These are phyloP conservation scores for Salvator merianae DNA, from an alignment of 2,113 vertebrate species.

Conservation along the genomic window DNA sequence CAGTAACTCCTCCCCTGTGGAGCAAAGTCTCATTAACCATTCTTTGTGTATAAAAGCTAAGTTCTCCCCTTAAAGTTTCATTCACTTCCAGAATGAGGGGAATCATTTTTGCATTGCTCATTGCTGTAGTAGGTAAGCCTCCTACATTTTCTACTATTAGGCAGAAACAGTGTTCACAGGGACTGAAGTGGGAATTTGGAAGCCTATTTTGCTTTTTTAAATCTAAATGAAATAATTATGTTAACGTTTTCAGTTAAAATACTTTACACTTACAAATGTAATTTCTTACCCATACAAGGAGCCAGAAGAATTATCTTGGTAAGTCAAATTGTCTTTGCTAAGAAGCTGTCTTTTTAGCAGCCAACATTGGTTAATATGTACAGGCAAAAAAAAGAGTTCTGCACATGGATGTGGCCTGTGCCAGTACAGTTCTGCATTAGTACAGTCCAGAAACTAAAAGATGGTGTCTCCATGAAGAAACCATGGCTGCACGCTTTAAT, in stretches of 20 bases:
- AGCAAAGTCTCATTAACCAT: constrained; percentile 36
- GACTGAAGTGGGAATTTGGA: neutral
- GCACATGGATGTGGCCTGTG: neutral
- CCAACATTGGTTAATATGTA: neutral
- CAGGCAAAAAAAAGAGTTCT: neutral
- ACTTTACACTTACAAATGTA: neutral
- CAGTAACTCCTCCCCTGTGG: constrained; percentile 46
- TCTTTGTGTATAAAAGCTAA: constrained; percentile 66
- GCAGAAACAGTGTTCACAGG: neutral
- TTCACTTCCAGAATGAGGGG: constrained; percentile 76
- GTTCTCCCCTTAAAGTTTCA: constrained; percentile 4
- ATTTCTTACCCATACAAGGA: constrained; percentile 46
- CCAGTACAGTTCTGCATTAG: too few relatives aligned
- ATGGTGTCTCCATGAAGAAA: constrained; percentile 68
- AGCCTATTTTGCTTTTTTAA: neutral
- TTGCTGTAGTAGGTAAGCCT: constrained; percentile 57
- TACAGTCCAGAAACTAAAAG: constrained; percentile 46
- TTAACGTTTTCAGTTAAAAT: neutral
- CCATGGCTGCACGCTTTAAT: constrained; percentile 64
- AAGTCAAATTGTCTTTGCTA: constrained; percentile 16
- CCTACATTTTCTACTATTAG: neutral
- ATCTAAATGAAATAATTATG: constrained; percentile 1
- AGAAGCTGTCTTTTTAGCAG: neutral
- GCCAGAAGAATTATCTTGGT: constrained; percentile 56
- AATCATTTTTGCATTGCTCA: constrained; percentile 72